Conservation (phyloP, 2,888 invertebrate species). For the Erebia epiphron region DNA sequence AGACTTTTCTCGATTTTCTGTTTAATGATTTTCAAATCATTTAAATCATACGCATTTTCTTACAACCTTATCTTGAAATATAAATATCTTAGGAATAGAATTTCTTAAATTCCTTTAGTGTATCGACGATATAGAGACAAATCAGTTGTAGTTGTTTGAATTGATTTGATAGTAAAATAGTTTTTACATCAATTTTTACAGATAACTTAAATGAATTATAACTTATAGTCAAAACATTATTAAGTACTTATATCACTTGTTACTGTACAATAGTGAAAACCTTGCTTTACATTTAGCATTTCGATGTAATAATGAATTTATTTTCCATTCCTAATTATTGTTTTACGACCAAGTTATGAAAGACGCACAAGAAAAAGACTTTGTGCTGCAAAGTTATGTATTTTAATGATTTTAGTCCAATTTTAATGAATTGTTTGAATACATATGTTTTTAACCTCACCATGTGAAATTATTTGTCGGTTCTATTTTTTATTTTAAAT, state of each 20-base stretch:
- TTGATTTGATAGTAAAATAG: no score
- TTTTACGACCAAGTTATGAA: constrained; percentile 40
- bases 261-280: constrained; percentile 9
- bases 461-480: constrained; percentile 69
- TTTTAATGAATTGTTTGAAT: constrained; percentile 55
- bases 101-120: no score
- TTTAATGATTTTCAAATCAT: no score
- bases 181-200: no score
- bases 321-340: constrained; percentile 47
- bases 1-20: no score
- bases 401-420: constrained; percentile 54
- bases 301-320: constrained; percentile 32
- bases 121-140: no score
- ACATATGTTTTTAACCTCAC: constrained; percentile 57
- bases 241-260: neutral
- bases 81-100: no score
- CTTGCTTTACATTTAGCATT: constrained; percentile 36
- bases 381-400: constrained; percentile 48
- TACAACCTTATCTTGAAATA: no score
- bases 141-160: no score
- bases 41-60: no score
- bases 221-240: no score
- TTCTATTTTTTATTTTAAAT: constrained; percentile 70
- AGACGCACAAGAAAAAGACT: constrained; percentile 64
- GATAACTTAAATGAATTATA: no score